A percentile compares a stretch with the other conserved stretches of the same genome.
These are phyloP conservation scores for Meriones psammophilus DNA, from an alignment of 2,797 vertebrate species.

Conservation along the genomic window DNA sequence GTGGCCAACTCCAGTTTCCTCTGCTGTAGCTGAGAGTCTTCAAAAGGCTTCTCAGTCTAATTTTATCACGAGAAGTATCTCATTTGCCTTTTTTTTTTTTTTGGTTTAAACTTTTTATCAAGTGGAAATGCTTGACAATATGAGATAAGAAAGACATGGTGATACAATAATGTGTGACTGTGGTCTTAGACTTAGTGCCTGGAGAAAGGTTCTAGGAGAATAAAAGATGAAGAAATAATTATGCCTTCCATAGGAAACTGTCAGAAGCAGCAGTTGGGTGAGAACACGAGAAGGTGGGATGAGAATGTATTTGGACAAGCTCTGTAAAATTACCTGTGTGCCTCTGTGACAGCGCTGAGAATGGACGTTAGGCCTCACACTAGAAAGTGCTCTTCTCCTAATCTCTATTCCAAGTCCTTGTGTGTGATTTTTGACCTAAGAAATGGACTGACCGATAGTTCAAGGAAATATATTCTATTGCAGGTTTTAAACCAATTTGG, in stretches of 20 bases:
- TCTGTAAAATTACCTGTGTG: not conserved
- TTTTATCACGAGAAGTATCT: not conserved
- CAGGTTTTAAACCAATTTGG: not conserved
- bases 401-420: not conserved
- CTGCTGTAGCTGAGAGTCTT: not conserved
- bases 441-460: slow-evolving; percentile 17
- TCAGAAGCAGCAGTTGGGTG: not conserved
- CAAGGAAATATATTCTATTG: slow-evolving; percentile 3
- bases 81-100: slow-evolving; percentile 37
- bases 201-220: not conserved
- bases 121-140: not conserved
- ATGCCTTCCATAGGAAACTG: not conserved
- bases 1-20: not conserved
- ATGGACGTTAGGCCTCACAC: not conserved
- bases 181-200: not conserved
- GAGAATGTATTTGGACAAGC: not conserved
- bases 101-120: slow-evolving; percentile 1
- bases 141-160: not conserved
- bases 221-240: not conserved
- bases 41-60: not conserved
- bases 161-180: not conserved
- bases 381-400: not conserved
- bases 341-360: not conserved
- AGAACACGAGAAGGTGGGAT: not conserved
- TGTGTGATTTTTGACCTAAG: not conserved